Conservation (phyloP, 92 coral and sea anemone species). For the Heteractis magnifica region DNA sequence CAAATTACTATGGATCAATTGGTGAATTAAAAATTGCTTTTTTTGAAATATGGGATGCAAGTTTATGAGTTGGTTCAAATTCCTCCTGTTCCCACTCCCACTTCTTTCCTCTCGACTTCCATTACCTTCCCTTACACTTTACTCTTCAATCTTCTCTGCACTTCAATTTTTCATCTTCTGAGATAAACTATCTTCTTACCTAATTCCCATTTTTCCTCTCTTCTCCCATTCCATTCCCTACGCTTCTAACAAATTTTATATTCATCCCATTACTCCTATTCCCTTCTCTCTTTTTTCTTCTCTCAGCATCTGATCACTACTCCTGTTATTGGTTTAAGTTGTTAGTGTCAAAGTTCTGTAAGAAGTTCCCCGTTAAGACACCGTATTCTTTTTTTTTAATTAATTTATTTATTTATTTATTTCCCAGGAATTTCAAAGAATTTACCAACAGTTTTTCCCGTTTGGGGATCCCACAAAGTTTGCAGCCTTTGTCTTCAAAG, state of each 20-base stretch:
- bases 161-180: too few species aligned
- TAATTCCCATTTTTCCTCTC: background rate
- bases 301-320: too few species aligned
- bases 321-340: too few species aligned
- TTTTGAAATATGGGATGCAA: too few species aligned
- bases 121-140: too few species aligned
- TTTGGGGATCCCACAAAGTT: slow-evolving; percentile 95
- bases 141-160: too few species aligned
- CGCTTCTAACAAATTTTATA: background rate
- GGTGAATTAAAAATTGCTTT: too few species aligned
- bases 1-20: too few species aligned
- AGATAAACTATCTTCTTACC: too few species aligned
- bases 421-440: slow-evolving; percentile 88
- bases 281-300: background rate
- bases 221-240: background rate
- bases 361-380: too few species aligned
- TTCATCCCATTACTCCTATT: background rate
- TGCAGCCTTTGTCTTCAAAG: slow-evolving; percentile 96
- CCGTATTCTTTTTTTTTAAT: background rate
- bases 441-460: slow-evolving; percentile 96
- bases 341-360: too few species aligned
- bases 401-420: background rate
- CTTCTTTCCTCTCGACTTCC: background rate
- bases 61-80: too few species aligned
- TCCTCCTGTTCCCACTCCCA: background rate